Percentiles rank a stretch among this genome's conserved stretches.
Evolutionary conservation across 2,797 vertebrate species (phyloP).

Genomic region (Falco rusticolus): DNA sequence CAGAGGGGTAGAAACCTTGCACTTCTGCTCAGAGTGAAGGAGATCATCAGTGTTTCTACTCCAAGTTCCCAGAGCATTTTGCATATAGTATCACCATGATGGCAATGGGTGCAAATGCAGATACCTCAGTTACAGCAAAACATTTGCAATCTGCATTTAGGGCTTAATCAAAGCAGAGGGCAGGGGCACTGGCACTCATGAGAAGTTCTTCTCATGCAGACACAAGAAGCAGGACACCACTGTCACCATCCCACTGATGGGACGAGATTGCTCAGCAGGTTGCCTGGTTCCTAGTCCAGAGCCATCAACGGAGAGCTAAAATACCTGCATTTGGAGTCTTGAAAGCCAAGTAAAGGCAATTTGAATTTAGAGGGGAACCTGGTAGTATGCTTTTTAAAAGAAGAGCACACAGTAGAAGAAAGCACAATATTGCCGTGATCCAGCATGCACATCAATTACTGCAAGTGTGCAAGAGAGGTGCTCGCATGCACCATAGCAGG

Average conservation of each 20-base stretch:
- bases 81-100: not conserved
- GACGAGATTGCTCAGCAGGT: not conserved
- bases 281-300: not conserved
- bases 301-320: not conserved
- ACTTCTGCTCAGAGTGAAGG: not conserved
- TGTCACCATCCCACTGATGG: not conserved
- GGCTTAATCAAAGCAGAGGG: not conserved
- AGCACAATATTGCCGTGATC: not conserved
- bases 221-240: not conserved
- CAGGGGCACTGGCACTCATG: not conserved
- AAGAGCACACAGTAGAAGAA: not conserved
- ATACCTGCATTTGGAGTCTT: not conserved
- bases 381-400: not conserved
- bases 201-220: not conserved
- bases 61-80: not conserved
- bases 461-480: not conserved
- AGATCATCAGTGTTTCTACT: not conserved
- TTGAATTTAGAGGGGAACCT: not conserved
- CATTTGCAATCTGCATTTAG: not conserved
- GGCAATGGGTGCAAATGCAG: not conserved
- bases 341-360: not conserved
- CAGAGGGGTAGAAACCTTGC: not conserved
- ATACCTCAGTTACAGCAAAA: not conserved
- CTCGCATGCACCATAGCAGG: not conserved
- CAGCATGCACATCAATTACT: not conserved